Percentiles rank a stretch among this genome's conserved stretches.
These are phyloP conservation scores for Entelurus aequoreus DNA, from an alignment of 2,113 vertebrate genomes.

Conservation along the genomic window DNA sequence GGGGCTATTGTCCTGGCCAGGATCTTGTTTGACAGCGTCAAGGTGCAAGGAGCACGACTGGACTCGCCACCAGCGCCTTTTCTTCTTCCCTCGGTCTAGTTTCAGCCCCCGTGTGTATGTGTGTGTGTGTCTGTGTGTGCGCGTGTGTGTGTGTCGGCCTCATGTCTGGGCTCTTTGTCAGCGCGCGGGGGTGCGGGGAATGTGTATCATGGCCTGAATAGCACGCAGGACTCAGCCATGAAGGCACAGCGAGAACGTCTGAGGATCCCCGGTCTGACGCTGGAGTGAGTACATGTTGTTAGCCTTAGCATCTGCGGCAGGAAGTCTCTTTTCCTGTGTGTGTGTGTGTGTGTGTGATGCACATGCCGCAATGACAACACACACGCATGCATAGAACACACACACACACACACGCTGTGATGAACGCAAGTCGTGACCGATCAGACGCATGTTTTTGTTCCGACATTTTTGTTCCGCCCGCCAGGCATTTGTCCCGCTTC, in stretches of 20 bases:
- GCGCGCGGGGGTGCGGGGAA: conserved; percentile 73
- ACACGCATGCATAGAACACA: conserved; percentile 36
- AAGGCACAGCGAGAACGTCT: conserved; percentile 99
- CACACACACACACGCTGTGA: background rate
- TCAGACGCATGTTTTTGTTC: no score
- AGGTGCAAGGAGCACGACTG: conserved; percentile 85
- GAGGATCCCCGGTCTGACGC: conserved; percentile 98
- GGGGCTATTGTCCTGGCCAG: conserved; percentile 68
- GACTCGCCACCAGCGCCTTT: conserved; percentile 54
- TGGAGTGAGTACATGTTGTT: conserved; percentile 90
- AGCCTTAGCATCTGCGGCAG: conserved; percentile 70
- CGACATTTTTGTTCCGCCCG: no score
- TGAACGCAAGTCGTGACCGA: background rate
- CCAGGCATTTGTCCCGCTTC: background rate
- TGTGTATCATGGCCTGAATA: conserved; percentile 90
- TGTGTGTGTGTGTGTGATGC: background rate
- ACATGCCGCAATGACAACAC: conserved; percentile 10
- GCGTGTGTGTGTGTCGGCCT: background rate
- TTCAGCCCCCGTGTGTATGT: conserved; percentile 20
- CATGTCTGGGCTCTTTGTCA: conserved; percentile 81
- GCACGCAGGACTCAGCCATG: conserved; percentile 86
- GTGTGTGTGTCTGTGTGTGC: background rate
- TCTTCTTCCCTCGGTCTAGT: conserved; percentile 11
- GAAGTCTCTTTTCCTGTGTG: conserved; percentile 61
- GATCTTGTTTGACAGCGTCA: conserved; percentile 75